Evolutionary conservation across 1,140 invertebrate species (phyloP).

Genomic region (Ladona fulva): DNA sequence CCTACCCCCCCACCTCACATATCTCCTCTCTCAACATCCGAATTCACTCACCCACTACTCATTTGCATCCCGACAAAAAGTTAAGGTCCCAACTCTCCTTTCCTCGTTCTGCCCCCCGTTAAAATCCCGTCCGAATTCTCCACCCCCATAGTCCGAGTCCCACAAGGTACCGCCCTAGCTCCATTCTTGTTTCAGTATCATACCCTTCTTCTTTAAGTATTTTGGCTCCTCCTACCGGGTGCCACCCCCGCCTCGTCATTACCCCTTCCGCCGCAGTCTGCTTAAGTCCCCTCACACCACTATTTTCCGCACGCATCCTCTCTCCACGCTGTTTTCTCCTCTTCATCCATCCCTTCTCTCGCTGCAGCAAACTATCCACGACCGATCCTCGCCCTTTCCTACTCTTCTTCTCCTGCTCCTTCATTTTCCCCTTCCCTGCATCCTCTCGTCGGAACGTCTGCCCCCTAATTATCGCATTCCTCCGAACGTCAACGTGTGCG

Average conservation of each 20-base stretch:
- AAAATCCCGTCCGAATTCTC: no score
- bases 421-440: not conserved
- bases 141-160: no score
- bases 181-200: no score
- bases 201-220: no score
- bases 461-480: slow-evolving; percentile 7
- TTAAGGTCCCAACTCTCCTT: not conserved
- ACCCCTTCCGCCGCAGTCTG: no score
- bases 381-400: not conserved
- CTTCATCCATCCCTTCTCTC: not conserved
- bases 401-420: not conserved
- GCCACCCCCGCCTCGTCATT: no score
- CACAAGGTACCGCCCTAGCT: no score
- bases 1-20: not conserved
- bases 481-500: not conserved
- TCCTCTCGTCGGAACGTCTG: not conserved
- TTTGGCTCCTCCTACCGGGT: no score
- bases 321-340: not conserved
- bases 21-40: not conserved
- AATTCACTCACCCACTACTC: not conserved
- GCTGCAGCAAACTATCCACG: not conserved
- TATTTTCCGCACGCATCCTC: not conserved
- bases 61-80: not conserved
- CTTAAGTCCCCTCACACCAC: not conserved
- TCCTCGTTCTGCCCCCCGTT: no score